Percentiles rank a stretch among this genome's conserved stretches.
Conservation (phyloP, 2,113 vertebrate species). For the Microtus oregoni region DNA sequence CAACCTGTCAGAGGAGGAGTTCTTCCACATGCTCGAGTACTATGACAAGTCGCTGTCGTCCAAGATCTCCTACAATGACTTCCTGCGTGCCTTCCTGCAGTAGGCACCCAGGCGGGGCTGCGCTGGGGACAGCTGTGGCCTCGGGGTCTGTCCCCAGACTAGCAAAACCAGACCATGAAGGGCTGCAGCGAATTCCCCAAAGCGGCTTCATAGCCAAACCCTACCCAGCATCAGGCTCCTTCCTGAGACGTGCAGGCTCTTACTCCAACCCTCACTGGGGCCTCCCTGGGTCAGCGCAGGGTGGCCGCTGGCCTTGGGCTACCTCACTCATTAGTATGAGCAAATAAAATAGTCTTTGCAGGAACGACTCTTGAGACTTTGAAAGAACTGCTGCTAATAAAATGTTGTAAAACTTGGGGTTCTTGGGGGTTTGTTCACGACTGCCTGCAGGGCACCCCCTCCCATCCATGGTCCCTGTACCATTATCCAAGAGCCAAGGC, state of each 20-base stretch:
- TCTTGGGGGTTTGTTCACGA: neutral
- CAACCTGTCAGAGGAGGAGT: conserved; percentile 86
- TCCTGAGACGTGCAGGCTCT: too few relatives aligned
- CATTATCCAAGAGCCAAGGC: neutral
- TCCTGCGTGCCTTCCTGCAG: conserved; percentile 88
- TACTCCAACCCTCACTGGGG: neutral
- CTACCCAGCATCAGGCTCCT: rapidly evolving
- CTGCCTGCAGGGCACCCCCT: neutral
- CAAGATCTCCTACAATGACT: conserved; percentile 88
- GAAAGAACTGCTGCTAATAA: conserved; percentile 19
- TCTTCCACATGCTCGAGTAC: conserved; percentile 87
- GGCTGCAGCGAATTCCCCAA: neutral
- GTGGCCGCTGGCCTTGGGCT: neutral
- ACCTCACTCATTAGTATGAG: conserved; percentile 47
- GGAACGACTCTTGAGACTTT: conserved; percentile 61
- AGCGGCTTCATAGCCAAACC: rapidly evolving
- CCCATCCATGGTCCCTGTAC: rapidly evolving
- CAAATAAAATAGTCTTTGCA: conserved; percentile 83
- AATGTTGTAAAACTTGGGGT: conserved; percentile 21
- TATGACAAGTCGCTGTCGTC: conserved; percentile 88
- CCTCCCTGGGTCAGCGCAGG: neutral
- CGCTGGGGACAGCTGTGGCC: rapidly evolving
- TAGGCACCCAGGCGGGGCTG: conserved; percentile 14
- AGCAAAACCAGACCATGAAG: rapidly evolving
- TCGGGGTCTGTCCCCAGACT: neutral